Base-by-base conservation (phyloP, 2,113 vertebrate genomes). In the Sinocyclocheilus grahami region DNA sequence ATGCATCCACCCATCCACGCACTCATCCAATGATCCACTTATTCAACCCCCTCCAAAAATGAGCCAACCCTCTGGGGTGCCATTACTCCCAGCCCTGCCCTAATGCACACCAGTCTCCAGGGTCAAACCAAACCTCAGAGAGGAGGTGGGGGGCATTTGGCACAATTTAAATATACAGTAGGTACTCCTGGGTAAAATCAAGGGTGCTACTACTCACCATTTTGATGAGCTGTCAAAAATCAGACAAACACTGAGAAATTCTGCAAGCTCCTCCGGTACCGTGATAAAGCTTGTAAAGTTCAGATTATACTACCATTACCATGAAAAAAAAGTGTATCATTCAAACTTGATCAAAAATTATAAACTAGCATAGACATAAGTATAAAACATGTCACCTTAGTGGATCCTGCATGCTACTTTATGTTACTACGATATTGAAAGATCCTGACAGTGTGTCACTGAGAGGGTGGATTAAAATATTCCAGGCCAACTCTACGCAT, bases 71-170 rank as follows among this genome's bases (percentile, higher is more conserved):
- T 82, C 88, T 14, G 18, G 83, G 33, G 88, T 78, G 86, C 83
- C 83, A 87, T 87, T 89, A 87, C 83, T 30, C 86, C 67, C 62
- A 87, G 69, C 42, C 62, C 71, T 76, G 39, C 46, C 62, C 76
- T 65, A 69, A 60, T 33, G 75, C 71, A 51, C 65, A 62, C 76
- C 75, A 20, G 42, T 79, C 81, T 79, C 82, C 77, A 65, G 24
- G 82, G 87, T 78, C 82, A 77, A 33, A 80, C n/a, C n/a, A 74
- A 58, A 83, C 84, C 84, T 72, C 48, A 58, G 58, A 77, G 46
- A 81, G 27, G 5, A 51, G 42, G 20, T 71, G 46, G 13, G 79
- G 24, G 62, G 48, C 10, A 30, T 46, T 46, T 67, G 48, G 65
- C 48, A 71, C 81, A 83, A 55, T 71, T 55, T 71, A 71, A 33